Percentiles rank a stretch among this genome's conserved stretches.
Conservation (phyloP, 2,797 vertebrate species). For the Anguilla obscura region DNA sequence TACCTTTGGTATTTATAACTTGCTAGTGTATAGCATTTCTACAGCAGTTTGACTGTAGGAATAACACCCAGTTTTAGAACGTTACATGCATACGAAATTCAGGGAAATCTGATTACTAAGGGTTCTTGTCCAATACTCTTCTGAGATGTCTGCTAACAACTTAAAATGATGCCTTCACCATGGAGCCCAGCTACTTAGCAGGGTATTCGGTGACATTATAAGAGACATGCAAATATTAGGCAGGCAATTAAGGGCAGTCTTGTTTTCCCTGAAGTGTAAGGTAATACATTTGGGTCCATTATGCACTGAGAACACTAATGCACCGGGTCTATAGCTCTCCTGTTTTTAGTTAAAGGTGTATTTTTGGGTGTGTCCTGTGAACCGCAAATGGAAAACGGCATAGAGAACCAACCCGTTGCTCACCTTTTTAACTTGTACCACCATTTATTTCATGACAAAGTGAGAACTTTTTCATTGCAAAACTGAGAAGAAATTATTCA, state of each 20-base stretch:
- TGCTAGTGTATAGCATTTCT: not conserved
- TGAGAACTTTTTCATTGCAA: constrained; percentile 42
- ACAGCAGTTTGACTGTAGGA: not conserved
- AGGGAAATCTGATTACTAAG: constrained; percentile 71
- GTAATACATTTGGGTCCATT: constrained; percentile 77
- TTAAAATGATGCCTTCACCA: constrained; percentile 63
- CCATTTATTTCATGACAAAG: constrained; percentile 6
- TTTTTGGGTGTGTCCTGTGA: constrained; percentile 64
- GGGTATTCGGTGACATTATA: constrained; percentile 72
- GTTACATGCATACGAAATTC: constrained; percentile 38
- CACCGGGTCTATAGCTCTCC: constrained; percentile 50
- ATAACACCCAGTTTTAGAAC: not conserved
- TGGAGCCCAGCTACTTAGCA: constrained; percentile 66
- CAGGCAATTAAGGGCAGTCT: constrained; percentile 71
- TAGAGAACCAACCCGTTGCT: constrained; percentile 40
- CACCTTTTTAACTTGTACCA: constrained; percentile 59
- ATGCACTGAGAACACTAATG: constrained; percentile 65
- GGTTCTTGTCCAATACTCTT: constrained; percentile 62
- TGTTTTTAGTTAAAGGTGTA: constrained; percentile 64
- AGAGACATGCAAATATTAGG: constrained; percentile 79
- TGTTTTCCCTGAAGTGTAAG: constrained; percentile 71
- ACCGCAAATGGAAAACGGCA: constrained; percentile 53
- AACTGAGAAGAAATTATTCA: constrained; percentile 53
- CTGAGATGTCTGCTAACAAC: constrained; percentile 69
- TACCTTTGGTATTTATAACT: not conserved